Conservation (phyloP, 2,113 vertebrate species). For the Labeo rohita region DNA sequence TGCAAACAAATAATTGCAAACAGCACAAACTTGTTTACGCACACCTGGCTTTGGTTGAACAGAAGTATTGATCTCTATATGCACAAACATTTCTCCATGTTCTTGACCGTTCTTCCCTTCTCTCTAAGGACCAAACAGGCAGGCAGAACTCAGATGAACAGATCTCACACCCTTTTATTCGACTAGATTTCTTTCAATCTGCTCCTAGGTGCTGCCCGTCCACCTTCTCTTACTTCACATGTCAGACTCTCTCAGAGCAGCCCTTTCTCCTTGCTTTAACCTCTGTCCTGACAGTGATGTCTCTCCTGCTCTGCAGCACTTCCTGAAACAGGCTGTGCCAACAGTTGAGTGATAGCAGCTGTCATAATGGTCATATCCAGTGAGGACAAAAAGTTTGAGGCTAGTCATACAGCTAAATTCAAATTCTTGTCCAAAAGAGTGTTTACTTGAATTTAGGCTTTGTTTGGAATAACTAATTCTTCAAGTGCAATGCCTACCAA, state of each 20-base stretch:
- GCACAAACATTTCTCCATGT: not conserved
- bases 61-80: constrained; percentile 29
- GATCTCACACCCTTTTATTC: constrained; percentile 67
- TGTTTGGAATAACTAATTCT: not conserved
- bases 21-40: not conserved
- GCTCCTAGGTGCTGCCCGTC: not conserved
- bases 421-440: not conserved
- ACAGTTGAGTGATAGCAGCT: constrained; percentile 16
- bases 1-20: constrained; percentile 36
- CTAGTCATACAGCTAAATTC: not conserved
- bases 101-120: not conserved
- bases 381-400: constrained; percentile 8
- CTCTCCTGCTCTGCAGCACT: constrained; percentile 4
- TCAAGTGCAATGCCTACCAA: not conserved
- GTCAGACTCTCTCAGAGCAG: constrained; percentile 9
- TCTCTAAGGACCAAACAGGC: not conserved
- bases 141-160: not conserved
- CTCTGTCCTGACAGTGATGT: constrained; percentile 17
- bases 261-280: constrained; percentile 6
- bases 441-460: not conserved
- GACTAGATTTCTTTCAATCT: constrained; percentile 47
- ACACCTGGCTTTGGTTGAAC: constrained; percentile 14
- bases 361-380: constrained; percentile 16
- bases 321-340: not conserved
- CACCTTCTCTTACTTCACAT: not conserved